Percentiles rank a stretch among this genome's conserved stretches.
Evolutionary conservation across 2,888 invertebrate genomes (phyloP).

Genomic region (Cosmia trapezina): DNA sequence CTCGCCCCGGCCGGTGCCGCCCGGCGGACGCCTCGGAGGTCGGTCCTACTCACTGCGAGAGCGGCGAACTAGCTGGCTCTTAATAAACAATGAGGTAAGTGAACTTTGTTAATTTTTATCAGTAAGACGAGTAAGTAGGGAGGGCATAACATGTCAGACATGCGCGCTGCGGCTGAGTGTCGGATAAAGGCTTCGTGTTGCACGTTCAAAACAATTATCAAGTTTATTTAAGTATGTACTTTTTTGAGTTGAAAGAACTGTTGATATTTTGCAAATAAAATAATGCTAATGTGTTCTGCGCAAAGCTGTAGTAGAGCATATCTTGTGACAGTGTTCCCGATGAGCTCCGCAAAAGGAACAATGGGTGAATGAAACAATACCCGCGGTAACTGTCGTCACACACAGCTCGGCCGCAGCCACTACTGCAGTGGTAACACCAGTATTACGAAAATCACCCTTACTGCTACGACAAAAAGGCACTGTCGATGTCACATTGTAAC

Average conservation of each 20-base stretch:
- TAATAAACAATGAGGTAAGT: background rate
- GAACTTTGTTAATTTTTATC: background rate
- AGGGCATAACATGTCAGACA: background rate
- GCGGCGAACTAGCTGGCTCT: background rate
- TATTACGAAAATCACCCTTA: too few species aligned
- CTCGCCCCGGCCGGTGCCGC: background rate
- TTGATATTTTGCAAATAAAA: background rate
- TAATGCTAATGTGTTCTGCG: background rate
- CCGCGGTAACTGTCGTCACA: slow-evolving; percentile 26
- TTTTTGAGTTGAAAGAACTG: background rate
- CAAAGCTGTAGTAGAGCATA: background rate
- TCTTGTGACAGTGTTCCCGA: slow-evolving; percentile 2
- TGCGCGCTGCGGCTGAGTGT: background rate
- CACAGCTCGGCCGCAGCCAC: too few species aligned
- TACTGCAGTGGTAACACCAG: too few species aligned
- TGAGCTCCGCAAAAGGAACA: slow-evolving; percentile 51
- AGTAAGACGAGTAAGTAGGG: too few species aligned
- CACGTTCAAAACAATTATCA: too few species aligned
- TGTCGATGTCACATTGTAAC: background rate
- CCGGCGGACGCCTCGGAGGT: background rate
- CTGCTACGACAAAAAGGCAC: background rate
- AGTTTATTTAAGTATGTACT: too few species aligned
- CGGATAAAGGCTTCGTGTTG: too few species aligned
- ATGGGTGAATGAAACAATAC: slow-evolving; percentile 52
- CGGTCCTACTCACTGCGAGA: background rate